Evolutionary conservation across 2,888 invertebrate species (phyloP), one percentile per base, ranked within the genome.

Genomic region (Caenorhabditis doughertyi): DNA sequence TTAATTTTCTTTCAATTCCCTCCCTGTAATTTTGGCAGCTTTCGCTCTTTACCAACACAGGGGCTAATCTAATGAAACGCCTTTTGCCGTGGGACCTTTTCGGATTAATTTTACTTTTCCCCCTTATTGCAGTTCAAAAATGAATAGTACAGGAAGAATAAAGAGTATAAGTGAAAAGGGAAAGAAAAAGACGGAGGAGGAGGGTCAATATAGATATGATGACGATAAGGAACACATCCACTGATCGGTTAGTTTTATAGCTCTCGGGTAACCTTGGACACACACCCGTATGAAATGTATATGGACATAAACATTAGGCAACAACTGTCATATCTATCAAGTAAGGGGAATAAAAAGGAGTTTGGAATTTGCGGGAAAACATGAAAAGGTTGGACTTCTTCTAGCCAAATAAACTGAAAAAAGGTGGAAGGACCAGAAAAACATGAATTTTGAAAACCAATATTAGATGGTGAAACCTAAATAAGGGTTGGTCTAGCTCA

Each of bases 231-330:
- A 62, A 21, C 44, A 67, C 74, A 67, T 67, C 74, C 67, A 74
- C 65, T 74, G 67, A 77, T 77, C 77, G 77, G 77, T 77, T 68
- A 77, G 77, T 77, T 77, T 77, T 77, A 77, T 77, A 77, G 77
- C 77, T 77, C 77, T 51, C 49, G 5, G n/a, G 39, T 77, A 77
- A 77, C 77, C 77, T 77, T 77, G 77, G 77, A 77, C 68, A 76
- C 76, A 67, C 76, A 76, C 76, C 56, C 74, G 58, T 67, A 67
- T 67, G 76, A 62, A 77, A 68, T 77, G 68, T 77, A 77, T 68
- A 76, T 76, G 68, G 44, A 76, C 76, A 77, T 77, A 77, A 77
- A 77, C 18, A 51, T 27, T 47, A 16, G 58, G 65, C 51, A 65
- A 65, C 32, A 65, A 44, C 49, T 32, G 13, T 13, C n/a, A 32